Percentiles rank a stretch among this genome's conserved stretches.
phyloP scores from a whole-genome alignment of 2,113 vertebrate genomes.

The Malurus alboscapulatus region DNA sequence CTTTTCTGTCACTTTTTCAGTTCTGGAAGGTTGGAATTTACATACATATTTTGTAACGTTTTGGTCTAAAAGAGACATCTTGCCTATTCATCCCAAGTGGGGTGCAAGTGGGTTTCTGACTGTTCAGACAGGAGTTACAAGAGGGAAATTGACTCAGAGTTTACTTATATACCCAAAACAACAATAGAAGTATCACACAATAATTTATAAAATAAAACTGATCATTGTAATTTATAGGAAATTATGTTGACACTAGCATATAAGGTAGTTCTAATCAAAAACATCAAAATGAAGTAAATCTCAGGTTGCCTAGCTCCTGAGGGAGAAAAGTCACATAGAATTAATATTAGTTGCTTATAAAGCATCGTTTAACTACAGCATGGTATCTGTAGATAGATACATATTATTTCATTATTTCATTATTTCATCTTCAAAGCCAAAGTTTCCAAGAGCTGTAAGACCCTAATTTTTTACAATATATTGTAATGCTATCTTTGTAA shows the following conservation, averaged over 20 bases:
- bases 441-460: neutral
- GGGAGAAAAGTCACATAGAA: neutral
- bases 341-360: neutral
- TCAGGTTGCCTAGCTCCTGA: neutral
- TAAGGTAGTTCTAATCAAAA: neutral
- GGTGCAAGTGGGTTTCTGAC: neutral
- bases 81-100: fast-evolving
- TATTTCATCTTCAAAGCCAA: neutral
- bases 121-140: neutral
- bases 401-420: too few species aligned
- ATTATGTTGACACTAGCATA: neutral
- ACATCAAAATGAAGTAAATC: neutral
- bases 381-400: neutral
- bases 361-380: neutral
- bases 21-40: neutral
- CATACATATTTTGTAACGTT: fast-evolving
- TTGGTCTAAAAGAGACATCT: neutral
- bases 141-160: neutral
- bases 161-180: neutral
- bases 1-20: neutral
- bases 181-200: neutral
- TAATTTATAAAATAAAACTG: neutral
- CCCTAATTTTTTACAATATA: neutral
- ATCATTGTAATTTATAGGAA: neutral
- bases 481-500: neutral